Conservation (phyloP, 2,113 vertebrate species). For the Cebidichthys violaceus region DNA sequence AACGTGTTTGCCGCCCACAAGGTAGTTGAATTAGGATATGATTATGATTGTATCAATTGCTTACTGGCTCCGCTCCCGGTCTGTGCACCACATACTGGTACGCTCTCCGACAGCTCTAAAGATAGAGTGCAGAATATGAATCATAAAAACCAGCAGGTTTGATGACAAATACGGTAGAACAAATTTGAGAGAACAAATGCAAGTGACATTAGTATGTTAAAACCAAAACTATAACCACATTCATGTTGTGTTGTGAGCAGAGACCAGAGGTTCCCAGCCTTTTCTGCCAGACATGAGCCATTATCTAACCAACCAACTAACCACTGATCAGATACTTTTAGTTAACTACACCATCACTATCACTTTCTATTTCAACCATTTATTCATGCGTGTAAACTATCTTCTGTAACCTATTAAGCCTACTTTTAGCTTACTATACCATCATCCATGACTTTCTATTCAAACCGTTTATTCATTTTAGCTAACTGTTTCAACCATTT, state of each 20-base stretch:
- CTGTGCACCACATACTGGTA: slow-evolving; percentile 36
- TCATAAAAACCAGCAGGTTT: slow-evolving; percentile 13
- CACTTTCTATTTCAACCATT: neutral
- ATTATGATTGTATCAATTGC: slow-evolving; percentile 66
- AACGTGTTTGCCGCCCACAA: slow-evolving; percentile 57
- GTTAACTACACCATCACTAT: neutral
- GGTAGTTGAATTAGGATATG: slow-evolving; percentile 55
- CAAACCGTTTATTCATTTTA: neutral
- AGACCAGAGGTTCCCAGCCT: neutral
- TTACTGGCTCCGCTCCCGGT: slow-evolving; percentile 60
- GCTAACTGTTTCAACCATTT: neutral
- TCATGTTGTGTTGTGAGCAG: neutral
- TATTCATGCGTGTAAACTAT: neutral
- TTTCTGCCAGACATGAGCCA: neutral
- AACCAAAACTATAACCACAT: neutral
- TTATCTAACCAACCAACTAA: neutral
- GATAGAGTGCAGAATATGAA: slow-evolving; percentile 44
- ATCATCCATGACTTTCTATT: too few relatives aligned
- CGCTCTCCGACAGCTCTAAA: slow-evolving; percentile 45
- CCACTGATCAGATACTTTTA: neutral
- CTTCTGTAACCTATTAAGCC: neutral
- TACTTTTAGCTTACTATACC: neutral
- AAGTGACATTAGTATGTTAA: neutral
- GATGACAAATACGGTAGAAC: slow-evolving; percentile 8
- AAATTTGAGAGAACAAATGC: neutral